phyloP scores from a whole-genome alignment of 2,797 vertebrate species.

The Schizopygopsis malacanthus region DNA sequence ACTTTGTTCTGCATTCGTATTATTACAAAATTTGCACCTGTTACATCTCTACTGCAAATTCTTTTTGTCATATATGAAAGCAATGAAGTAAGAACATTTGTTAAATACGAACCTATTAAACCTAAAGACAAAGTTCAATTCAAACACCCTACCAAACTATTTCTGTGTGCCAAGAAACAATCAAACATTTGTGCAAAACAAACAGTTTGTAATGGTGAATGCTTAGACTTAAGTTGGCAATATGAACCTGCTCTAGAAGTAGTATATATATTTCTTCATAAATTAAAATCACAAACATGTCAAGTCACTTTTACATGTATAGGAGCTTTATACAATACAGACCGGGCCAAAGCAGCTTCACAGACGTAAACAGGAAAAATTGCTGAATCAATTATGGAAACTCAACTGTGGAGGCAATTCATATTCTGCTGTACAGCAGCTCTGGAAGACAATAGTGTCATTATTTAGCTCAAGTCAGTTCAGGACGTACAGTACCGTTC shows the following conservation, averaged over 20 bases:
- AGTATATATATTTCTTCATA: background rate
- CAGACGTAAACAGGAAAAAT: background rate
- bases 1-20: background rate
- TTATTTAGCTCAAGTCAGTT: background rate
- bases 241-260: background rate
- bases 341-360: background rate
- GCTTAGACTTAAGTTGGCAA: background rate
- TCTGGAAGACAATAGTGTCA: background rate
- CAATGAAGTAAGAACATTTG: background rate
- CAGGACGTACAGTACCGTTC: background rate
- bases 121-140: background rate
- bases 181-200: background rate
- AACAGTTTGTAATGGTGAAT: background rate
- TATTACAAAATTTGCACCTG: background rate
- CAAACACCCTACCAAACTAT: background rate
- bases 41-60: background rate
- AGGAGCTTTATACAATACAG: background rate
- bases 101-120: background rate
- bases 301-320: background rate
- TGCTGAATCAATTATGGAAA: background rate
- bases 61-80: background rate
- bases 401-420: background rate
- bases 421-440: background rate
- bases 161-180: background rate
- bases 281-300: background rate